phyloP scores from a whole-genome alignment of 2,797 vertebrate genomes.

The Prionace glauca region DNA sequence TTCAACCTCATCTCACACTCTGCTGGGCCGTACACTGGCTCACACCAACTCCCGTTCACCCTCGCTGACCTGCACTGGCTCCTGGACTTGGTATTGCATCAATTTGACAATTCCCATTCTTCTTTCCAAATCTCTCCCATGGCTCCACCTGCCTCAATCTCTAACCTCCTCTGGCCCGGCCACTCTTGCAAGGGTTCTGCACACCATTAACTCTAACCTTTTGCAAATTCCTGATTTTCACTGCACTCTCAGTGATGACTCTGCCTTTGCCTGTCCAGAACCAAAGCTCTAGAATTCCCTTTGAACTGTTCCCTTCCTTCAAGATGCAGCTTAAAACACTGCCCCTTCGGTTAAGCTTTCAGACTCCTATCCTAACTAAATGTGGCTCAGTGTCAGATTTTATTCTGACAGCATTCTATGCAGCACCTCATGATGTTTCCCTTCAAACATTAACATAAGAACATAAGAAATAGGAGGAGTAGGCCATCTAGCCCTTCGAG shows the following conservation, averaged over 20 bases:
- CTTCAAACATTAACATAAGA: too few relatives aligned
- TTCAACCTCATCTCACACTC: not conserved
- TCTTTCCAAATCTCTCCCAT: not conserved
- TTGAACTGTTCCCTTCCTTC: not conserved
- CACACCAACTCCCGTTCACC: not conserved
- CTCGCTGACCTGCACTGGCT: not conserved
- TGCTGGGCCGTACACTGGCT: not conserved
- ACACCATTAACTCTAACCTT: not conserved
- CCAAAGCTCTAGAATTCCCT: not conserved
- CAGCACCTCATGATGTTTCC: too few relatives aligned
- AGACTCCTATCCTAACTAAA: not conserved
- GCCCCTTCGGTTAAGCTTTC: not conserved
- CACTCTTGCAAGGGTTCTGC: not conserved
- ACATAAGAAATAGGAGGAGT: too few relatives aligned
- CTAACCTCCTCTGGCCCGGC: not conserved
- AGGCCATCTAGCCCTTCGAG: too few relatives aligned
- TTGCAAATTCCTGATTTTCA: not conserved
- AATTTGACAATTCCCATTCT: not conserved
- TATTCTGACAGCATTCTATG: not conserved
- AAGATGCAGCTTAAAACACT: not conserved
- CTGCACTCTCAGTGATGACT: not conserved
- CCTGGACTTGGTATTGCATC: too few relatives aligned
- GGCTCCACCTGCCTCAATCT: not conserved
- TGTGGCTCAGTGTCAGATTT: not conserved
- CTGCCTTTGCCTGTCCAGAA: not conserved